A percentile compares a stretch with the other conserved stretches of the same genome.
phyloP scores from a whole-genome alignment of 2,888 invertebrate species.

The Chrysotoxum bicinctum region DNA sequence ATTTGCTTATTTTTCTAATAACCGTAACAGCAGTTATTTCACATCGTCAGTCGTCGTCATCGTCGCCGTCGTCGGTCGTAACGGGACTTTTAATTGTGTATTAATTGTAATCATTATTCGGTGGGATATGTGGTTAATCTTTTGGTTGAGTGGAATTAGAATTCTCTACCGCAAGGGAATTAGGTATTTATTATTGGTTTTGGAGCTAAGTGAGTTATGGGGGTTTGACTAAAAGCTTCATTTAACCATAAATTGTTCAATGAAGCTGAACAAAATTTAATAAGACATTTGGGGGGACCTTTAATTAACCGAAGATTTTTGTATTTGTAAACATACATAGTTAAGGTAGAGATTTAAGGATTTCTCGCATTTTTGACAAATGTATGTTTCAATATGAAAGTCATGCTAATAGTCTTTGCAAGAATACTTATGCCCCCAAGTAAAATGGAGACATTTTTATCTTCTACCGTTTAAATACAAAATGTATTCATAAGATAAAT shows the following conservation, averaged over 20 bases:
- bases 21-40: slow-evolving; percentile 13
- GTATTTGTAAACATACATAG: too few relatives aligned
- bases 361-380: background rate
- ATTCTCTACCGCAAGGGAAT: background rate
- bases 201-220: background rate
- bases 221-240: background rate
- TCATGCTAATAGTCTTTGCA: too few relatives aligned
- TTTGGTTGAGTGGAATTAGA: slow-evolving; percentile 7
- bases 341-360: background rate
- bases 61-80: background rate
- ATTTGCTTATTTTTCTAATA: slow-evolving; percentile 49
- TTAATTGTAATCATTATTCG: slow-evolving; percentile 62
- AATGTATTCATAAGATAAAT: too few relatives aligned
- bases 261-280: background rate
- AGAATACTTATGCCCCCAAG: too few relatives aligned
- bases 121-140: slow-evolving; percentile 20
- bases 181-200: background rate
- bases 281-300: background rate
- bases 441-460: too few relatives aligned
- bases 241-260: background rate
- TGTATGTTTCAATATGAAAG: too few relatives aligned
- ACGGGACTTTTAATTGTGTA: slow-evolving; percentile 51
- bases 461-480: too few relatives aligned
- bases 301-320: background rate
- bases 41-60: background rate